Base-by-base conservation (phyloP, 2,888 invertebrate genomes). In the Poecilobothrus nobilitatus region DNA sequence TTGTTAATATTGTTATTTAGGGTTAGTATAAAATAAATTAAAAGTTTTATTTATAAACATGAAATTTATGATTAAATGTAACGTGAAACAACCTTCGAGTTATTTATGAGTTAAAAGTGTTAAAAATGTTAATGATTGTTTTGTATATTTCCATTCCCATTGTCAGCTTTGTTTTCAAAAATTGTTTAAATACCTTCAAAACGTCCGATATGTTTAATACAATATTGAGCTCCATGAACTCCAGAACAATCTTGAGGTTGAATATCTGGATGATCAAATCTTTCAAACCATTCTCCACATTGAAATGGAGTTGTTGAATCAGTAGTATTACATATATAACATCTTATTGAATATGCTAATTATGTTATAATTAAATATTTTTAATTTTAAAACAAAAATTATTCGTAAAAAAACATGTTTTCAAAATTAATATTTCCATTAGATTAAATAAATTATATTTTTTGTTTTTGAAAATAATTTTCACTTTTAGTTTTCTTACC, bases 141-240 rank as follows among this genome's bases (percentile, higher is more conserved):
- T 61, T 61, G 61, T 18, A 20, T 63, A 22, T 22, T 22, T 10
- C 63, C 63, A 22, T 63, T 63, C 65, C 65, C 53, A 33, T 65
- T 68, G 9, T 53, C 53, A 15, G 4, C 53, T 18, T 15, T 53
- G 53, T 53, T 53, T 53, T 53, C 37, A 37, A 37, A 10, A 37
- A 37, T 37, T 37, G 12, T 37, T 37, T 61, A 72, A 82, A 84
- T 84, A 92, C 92, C 94, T 90, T 93, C 94, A 76, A 86, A 93
- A 78, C 96, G 87, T 73, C 97, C 97, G 71, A 93, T 91, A 77
- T 94, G 92, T 84, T 97, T 97, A 74, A 97, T 87, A 82, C 97
- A 97, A 81, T 89, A 97, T 76, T 89, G 86, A 20, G 96, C 95
- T 73, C 88, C 89, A 79, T 92, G 92, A 71, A 96, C 91, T 70